A percentile compares a stretch with the other conserved stretches of the same genome.
These are phyloP conservation scores for Synergus gifuensis DNA, from an alignment of 2,888 invertebrate species.

Conservation along the genomic window DNA sequence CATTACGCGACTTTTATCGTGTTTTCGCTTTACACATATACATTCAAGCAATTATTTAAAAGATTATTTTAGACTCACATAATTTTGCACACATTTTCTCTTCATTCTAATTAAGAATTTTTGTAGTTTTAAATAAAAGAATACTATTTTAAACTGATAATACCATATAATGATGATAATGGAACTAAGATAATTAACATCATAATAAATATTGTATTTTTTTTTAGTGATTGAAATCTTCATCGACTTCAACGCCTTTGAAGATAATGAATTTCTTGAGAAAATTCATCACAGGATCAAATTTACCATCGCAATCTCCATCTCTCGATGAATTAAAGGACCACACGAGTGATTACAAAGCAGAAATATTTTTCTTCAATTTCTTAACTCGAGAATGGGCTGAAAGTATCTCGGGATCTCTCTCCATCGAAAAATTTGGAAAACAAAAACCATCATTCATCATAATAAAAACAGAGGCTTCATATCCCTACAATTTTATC, in stretches of 20 bases:
- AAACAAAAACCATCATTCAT: not conserved
- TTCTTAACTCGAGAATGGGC: not conserved
- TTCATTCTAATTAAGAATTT: not conserved
- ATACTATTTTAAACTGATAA: not conserved
- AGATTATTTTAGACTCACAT: not conserved
- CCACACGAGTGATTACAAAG: not conserved
- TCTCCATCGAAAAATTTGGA: conserved; percentile 2
- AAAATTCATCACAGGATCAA: conserved; percentile 12
- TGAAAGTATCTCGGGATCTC: not conserved
- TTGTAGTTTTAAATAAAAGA: not conserved
- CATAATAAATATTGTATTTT: not conserved
- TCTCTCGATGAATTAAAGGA: not conserved
- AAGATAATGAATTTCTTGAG: conserved; percentile 19
- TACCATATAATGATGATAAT: not conserved
- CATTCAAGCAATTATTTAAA: not conserved
- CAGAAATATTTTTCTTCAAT: conserved; percentile 8
- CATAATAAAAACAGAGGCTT: conserved; percentile 5
- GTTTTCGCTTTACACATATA: not conserved
- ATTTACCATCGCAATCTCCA: conserved; percentile 1
- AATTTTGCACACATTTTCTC: not conserved
- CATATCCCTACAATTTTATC: conserved; percentile 2
- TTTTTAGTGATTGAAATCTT: not conserved
- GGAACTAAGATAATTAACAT: not conserved
- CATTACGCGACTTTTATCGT: not conserved
- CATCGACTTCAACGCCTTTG: not conserved